phyloP scores from a whole-genome alignment of 2,797 vertebrate genomes.

The Jordanella pulchra region DNA sequence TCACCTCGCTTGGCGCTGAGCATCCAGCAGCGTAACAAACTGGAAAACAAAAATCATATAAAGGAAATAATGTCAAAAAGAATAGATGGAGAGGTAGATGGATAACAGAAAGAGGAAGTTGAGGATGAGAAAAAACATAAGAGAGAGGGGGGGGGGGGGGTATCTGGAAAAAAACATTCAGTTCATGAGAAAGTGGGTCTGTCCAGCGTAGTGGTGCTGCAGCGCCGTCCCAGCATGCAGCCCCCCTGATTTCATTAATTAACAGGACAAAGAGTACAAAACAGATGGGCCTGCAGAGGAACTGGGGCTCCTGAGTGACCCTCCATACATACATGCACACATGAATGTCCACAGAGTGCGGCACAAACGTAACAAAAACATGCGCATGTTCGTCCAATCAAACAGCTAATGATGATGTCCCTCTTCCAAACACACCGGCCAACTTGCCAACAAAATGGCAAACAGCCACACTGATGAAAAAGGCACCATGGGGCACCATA shows the following conservation, averaged over 20 bases:
- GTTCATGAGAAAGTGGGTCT: constrained; percentile 75
- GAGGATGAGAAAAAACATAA: constrained; percentile 34
- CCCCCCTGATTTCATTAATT: constrained; percentile 83
- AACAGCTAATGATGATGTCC: not conserved
- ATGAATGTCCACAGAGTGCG: constrained; percentile 34
- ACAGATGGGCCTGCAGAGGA: constrained; percentile 79
- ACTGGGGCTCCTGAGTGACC: constrained; percentile 66
- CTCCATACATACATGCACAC: constrained; percentile 45
- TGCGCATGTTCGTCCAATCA: constrained; percentile 33
- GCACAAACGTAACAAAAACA: constrained; percentile 33
- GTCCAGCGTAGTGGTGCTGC: constrained; percentile 66
- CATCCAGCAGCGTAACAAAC: constrained; percentile 71
- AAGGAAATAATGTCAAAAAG: constrained; percentile 44
- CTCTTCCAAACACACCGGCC: constrained; percentile 6
- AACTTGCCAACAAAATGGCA: constrained; percentile 57
- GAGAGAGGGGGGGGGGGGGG: constrained; percentile 37
- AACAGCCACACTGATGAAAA: constrained; percentile 43
- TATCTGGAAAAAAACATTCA: constrained; percentile 75
- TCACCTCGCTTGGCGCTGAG: constrained; percentile 72
- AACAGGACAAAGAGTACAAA: constrained; percentile 81
- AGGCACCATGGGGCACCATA: constrained; percentile 39
- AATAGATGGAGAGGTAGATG: constrained; percentile 4
- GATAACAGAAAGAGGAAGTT: not conserved
- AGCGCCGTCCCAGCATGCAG: constrained; percentile 77
- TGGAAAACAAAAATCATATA: constrained; percentile 61